Conservation (phyloP, 2,888 invertebrate genomes). For the Pherbina coryleti region DNA sequence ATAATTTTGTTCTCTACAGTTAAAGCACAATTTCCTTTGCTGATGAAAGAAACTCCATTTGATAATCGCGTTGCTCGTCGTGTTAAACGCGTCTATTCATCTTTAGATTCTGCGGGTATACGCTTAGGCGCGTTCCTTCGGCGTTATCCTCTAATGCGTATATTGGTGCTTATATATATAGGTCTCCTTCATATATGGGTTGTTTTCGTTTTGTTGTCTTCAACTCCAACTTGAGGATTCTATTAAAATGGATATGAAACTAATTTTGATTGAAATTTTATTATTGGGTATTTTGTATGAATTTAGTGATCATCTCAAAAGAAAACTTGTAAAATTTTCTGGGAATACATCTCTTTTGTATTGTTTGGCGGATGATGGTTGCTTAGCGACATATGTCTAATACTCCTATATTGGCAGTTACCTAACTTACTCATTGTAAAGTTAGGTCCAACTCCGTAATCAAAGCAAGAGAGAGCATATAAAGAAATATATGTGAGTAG, state of each 20-base stretch:
- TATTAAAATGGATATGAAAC: not conserved
- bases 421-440: too few relatives aligned
- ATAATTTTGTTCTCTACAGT: slow-evolving; percentile 64
- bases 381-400: too few relatives aligned
- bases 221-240: slow-evolving; percentile 64
- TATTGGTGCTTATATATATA: slow-evolving; percentile 88
- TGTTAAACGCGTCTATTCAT: slow-evolving; percentile 83
- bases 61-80: slow-evolving; percentile 81
- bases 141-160: slow-evolving; percentile 84
- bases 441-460: too few relatives aligned
- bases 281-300: not conserved
- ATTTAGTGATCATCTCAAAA: not conserved
- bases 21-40: slow-evolving; percentile 77
- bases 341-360: too few relatives aligned
- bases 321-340: too few relatives aligned
- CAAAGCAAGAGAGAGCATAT: too few relatives aligned
- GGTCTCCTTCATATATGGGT: slow-evolving; percentile 89
- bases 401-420: too few relatives aligned
- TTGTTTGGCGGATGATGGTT: too few relatives aligned
- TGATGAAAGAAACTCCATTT: slow-evolving; percentile 81
- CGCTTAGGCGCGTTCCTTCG: slow-evolving; percentile 83
- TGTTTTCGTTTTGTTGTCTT: slow-evolving; percentile 81
- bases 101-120: slow-evolving; percentile 82
- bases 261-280: not conserved
- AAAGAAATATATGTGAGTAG: too few relatives aligned